These are phyloP conservation scores for Neodiprion virginianus DNA, from an alignment of 1,140 invertebrate genomes.

Conservation along the genomic window DNA sequence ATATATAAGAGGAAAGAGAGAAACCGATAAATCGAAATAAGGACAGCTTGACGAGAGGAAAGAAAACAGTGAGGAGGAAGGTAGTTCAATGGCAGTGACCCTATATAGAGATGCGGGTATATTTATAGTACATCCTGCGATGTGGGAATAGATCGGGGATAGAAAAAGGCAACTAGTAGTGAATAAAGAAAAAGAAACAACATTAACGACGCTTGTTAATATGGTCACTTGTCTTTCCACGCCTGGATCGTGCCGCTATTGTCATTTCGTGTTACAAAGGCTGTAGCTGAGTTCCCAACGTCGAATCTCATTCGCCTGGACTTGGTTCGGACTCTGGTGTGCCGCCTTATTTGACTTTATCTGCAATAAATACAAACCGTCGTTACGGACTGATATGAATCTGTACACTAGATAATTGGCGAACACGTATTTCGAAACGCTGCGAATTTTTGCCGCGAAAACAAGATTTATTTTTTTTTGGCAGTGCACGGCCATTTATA, in stretches of 20 bases:
- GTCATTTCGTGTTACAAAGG: background rate
- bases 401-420: too few relatives aligned
- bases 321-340: background rate
- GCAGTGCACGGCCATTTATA: too few relatives aligned
- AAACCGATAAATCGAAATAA: too few relatives aligned
- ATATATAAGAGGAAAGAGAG: too few relatives aligned
- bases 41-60: background rate
- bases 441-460: too few relatives aligned
- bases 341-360: too few relatives aligned
- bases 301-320: background rate
- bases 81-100: background rate
- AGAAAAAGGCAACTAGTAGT: background rate
- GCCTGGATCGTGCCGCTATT: background rate
- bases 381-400: too few relatives aligned
- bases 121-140: background rate
- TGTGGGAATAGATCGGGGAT: background rate
- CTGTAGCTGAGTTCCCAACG: background rate
- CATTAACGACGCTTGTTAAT: too few relatives aligned
- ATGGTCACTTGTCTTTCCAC: conserved; percentile 1
- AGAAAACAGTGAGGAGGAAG: background rate
- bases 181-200: too few relatives aligned
- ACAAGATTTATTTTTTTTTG: too few relatives aligned
- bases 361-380: too few relatives aligned
- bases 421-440: too few relatives aligned
- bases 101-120: background rate